Evolutionary conservation across 2,113 vertebrate species (phyloP), one percentile per base, ranked within the genome.

Genomic region (Dipodomys stephensi): DNA sequence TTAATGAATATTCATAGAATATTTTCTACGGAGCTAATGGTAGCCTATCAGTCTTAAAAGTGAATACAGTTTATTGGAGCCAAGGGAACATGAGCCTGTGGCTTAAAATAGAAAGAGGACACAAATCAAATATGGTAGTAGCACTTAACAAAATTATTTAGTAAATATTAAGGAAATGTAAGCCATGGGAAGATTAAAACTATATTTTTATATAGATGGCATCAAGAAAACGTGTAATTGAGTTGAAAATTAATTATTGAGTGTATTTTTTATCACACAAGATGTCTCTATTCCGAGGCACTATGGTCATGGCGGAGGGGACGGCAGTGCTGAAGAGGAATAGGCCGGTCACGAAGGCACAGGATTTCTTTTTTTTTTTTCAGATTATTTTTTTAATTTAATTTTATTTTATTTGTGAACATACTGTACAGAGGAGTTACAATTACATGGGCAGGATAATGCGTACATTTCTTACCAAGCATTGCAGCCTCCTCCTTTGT

Each of bases 221-320:
- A 79, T 84, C 19, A 32, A 9, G 49, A 92, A 76, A 27, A 85
- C 65, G 69, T 64, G 73, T 68, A 6, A 3, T 3, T 74, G 22
- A 62, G 39, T 15, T 46, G n/a, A 4, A 44, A 87, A 81, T 4
- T 27, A 83, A 20, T 32, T 35, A 27, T 9, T 39, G 0, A 9
- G 3, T 80, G 10, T 44, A 87, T 35, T 93, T 91, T 83, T 71
- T n/a, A 68, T 53, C 22, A 85, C 0, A 10, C 15, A 32, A 72
- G 57, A 0, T 80, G 20, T 46, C 44, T 93, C 11, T 8, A 16
- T 2, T 32, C 35, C 35, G 35, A 98, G 99, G 98, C 99, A 99
- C 98, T 99, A 99, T 99, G 99, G 99, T 99, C 99, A 99, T 99
- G 99, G 99, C 99, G 99, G 99, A 99, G 99, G 99, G 99, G 83